phyloP scores from a whole-genome alignment of 2,113 vertebrate species.

The Anser brachyrhynchus region DNA sequence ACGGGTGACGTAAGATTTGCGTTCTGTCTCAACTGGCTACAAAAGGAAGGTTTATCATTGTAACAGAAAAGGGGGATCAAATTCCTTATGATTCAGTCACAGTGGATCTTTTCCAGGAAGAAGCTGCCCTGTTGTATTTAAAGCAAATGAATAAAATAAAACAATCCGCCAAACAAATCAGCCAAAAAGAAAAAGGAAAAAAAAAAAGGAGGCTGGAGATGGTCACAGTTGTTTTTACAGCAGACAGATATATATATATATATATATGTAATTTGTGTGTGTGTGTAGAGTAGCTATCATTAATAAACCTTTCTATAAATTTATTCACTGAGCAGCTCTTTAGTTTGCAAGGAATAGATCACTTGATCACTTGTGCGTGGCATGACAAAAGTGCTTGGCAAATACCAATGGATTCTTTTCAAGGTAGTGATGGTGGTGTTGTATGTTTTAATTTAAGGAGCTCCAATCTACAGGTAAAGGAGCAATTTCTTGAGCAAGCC shows the following conservation, averaged over 20 bases:
- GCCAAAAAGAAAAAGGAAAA: not conserved
- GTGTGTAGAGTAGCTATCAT: rapidly evolving
- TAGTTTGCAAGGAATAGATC: not conserved
- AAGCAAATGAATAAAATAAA: not conserved
- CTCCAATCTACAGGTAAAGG: not conserved
- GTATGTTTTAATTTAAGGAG: not conserved
- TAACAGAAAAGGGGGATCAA: not conserved
- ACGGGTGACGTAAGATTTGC: not conserved
- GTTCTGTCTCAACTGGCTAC: not conserved
- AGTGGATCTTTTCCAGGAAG: not conserved
- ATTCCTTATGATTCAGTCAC: not conserved
- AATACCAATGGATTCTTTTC: not conserved
- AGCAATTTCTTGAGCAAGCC: not conserved
- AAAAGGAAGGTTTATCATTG: not conserved
- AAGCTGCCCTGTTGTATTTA: not conserved
- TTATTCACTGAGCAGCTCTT: not conserved
- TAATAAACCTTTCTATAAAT: not conserved
- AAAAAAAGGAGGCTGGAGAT: not conserved
- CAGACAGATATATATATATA: not conserved
- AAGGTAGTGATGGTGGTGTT: not conserved
- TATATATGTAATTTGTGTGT: not conserved
- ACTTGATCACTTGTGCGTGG: not conserved
- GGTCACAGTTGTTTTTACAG: not conserved
- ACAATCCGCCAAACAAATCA: no score
- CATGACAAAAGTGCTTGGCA: not conserved